Conservation (phyloP, 2,797 vertebrate species). For the Gallinago nigripennis region DNA sequence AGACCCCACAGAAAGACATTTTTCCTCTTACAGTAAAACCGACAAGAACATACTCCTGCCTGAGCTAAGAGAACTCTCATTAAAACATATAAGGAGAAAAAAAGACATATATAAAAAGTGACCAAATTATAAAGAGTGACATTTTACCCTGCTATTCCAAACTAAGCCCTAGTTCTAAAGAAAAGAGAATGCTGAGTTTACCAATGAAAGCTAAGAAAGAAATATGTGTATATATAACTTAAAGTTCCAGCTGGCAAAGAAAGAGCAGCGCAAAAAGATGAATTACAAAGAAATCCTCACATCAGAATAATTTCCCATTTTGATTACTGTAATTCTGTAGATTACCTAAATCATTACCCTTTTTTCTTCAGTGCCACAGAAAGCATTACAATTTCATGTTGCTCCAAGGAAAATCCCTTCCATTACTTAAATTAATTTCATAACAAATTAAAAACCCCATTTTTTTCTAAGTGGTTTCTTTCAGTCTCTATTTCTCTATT, state of each 20-base stretch:
- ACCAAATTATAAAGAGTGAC: not conserved
- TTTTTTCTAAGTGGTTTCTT: not conserved
- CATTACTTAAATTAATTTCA: not conserved
- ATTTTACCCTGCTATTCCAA: not conserved
- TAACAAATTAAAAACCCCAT: rapidly evolving
- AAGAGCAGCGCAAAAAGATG: not conserved
- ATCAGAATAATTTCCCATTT: not conserved
- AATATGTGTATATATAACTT: not conserved
- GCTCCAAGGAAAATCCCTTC: not conserved
- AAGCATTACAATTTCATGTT: not conserved
- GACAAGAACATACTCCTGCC: not conserved
- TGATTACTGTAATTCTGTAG: not conserved
- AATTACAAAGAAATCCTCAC: not conserved
- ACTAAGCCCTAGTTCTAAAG: not conserved
- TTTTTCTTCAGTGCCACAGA: not conserved
- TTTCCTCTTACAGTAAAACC: not conserved
- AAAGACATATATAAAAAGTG: not conserved
- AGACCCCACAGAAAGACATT: not conserved
- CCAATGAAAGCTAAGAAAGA: not conserved
- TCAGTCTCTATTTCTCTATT: not conserved
- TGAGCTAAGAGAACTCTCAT: not conserved
- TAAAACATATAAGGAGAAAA: not conserved
- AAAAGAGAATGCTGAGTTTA: not conserved
- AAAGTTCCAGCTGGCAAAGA: not conserved
- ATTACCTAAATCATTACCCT: not conserved